Conservation (phyloP, 1,140 invertebrate genomes). For the Euura lappo region DNA sequence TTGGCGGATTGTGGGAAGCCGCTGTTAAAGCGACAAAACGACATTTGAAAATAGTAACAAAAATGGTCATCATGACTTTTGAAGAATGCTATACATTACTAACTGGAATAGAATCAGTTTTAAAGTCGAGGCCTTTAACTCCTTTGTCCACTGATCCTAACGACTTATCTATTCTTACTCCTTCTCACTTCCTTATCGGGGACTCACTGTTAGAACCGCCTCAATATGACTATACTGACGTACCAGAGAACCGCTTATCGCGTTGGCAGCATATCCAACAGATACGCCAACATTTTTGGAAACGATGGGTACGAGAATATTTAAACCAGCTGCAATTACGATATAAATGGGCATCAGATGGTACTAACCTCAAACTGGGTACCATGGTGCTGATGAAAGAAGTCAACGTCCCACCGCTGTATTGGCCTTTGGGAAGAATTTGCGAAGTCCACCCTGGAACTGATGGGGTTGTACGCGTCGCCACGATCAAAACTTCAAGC, state of each 20-base stretch:
- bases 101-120: slow-evolving; percentile 14
- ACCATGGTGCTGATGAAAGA: slow-evolving; percentile 20
- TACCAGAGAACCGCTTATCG: slow-evolving; percentile 19
- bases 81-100: slow-evolving; percentile 11
- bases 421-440: slow-evolving; percentile 19
- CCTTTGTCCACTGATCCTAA: slow-evolving; percentile 20
- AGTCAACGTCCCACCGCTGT: slow-evolving; percentile 12
- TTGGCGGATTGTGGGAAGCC: slow-evolving; percentile 53
- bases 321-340: slow-evolving; percentile 22
- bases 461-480: slow-evolving; percentile 15
- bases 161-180: slow-evolving; percentile 17
- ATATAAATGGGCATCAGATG: slow-evolving; percentile 19
- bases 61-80: slow-evolving; percentile 22
- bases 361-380: slow-evolving; percentile 9
- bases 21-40: slow-evolving; percentile 46
- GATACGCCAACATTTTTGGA: slow-evolving; percentile 34
- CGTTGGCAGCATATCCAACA: slow-evolving; percentile 33
- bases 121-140: slow-evolving; percentile 34
- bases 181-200: slow-evolving; percentile 24
- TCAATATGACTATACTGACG: slow-evolving; percentile 17
- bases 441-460: slow-evolving; percentile 21
- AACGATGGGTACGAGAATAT: slow-evolving; percentile 34
- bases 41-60: slow-evolving; percentile 29
- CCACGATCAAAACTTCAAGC: slow-evolving; percentile 10
- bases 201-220: slow-evolving; percentile 15